Percentiles rank a stretch among this genome's conserved stretches.
phyloP scores from a whole-genome alignment of 2,797 vertebrate genomes.

The Glyptemys insculpta region DNA sequence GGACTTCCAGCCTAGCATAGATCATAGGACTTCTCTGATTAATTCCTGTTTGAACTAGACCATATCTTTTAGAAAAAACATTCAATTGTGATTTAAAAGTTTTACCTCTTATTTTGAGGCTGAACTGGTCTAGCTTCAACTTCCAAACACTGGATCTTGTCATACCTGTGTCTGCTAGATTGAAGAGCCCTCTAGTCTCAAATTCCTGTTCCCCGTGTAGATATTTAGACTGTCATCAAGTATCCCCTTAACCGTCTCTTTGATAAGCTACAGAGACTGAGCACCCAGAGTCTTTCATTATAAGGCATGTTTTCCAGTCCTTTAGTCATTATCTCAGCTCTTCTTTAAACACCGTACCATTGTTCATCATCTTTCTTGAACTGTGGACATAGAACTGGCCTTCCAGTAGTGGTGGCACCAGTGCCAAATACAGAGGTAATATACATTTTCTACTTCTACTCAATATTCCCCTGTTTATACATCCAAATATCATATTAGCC shows the following conservation, averaged over 20 bases:
- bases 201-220: not conserved
- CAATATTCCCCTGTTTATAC: not conserved
- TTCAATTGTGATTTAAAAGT: not conserved
- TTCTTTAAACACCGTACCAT: not conserved
- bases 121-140: not conserved
- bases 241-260: not conserved
- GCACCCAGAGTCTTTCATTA: not conserved
- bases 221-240: rapidly evolving
- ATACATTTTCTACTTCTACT: not conserved
- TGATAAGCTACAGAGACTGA: not conserved
- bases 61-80: not conserved
- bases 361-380: not conserved
- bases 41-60: not conserved
- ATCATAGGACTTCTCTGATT: not conserved
- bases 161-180: not conserved
- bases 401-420: not conserved
- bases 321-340: not conserved
- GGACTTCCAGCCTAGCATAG: not conserved
- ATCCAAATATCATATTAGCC: not conserved
- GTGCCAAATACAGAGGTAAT: not conserved
- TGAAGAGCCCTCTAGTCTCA: not conserved
- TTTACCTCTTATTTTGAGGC: not conserved
- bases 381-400: not conserved
- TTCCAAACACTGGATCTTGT: not conserved
- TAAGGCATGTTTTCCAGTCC: not conserved